Evolutionary conservation across 2,797 vertebrate species (phyloP).

Genomic region (Myripristis jacobus): DNA sequence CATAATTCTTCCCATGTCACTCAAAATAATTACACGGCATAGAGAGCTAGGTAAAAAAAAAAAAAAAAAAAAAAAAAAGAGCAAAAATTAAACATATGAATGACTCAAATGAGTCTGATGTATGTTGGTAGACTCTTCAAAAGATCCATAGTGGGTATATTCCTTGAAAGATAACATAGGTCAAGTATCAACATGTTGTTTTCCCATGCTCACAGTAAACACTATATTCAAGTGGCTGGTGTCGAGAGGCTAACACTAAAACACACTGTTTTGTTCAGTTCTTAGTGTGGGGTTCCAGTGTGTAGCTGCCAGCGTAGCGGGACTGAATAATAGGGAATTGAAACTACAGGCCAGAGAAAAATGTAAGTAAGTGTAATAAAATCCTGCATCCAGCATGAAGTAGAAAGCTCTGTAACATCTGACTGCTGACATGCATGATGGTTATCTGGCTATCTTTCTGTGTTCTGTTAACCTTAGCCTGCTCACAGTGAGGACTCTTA

Average conservation of each 20-base stretch:
- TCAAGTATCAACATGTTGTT: background rate
- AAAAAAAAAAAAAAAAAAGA: background rate
- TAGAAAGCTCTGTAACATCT: conserved; percentile 67
- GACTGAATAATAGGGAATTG: conserved; percentile 7
- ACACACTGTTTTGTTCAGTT: conserved; percentile 20
- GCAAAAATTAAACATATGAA: background rate
- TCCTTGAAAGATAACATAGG: background rate
- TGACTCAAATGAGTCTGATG: background rate
- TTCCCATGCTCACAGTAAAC: background rate
- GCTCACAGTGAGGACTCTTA: conserved; percentile 73
- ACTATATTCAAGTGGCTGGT: background rate
- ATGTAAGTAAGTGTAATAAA: conserved; percentile 63
- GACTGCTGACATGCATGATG: conserved; percentile 68
- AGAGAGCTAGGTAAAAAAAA: background rate
- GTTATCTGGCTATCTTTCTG: conserved; percentile 74
- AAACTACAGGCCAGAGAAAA: conserved; percentile 19
- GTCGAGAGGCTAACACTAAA: background rate
- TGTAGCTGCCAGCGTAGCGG: background rate
- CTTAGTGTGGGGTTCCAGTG: background rate
- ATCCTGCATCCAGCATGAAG: conserved; percentile 65
- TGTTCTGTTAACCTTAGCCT: conserved; percentile 75
- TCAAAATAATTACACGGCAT: background rate
- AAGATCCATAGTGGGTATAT: background rate
- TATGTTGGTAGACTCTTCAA: background rate
- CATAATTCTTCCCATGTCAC: background rate